Evolutionary conservation across 2,888 invertebrate species (phyloP).

Genomic region (Matsumyia berberina): DNA sequence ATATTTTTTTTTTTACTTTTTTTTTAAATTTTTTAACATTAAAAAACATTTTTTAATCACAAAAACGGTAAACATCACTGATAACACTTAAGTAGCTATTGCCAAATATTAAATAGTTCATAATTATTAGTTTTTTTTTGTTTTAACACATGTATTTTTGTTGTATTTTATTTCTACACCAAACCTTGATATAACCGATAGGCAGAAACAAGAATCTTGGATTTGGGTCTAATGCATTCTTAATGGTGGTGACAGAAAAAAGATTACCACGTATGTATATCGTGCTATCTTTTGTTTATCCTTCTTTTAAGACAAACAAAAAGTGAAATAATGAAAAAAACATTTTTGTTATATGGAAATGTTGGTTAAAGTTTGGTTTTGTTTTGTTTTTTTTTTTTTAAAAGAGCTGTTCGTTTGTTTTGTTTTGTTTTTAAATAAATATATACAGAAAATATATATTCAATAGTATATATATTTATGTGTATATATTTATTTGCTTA

Average conservation of each 20-base stretch:
- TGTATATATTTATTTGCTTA: conserved; percentile 62
- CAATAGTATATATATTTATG: conserved; percentile 54
- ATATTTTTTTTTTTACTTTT: conserved; percentile 41
- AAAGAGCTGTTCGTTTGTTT: conserved; percentile 29
- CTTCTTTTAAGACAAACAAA: conserved; percentile 1
- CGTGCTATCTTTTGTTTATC: too few species aligned
- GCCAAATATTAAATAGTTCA: conserved; percentile 73
- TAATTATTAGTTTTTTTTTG: conserved; percentile 56
- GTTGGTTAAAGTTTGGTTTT: conserved; percentile 34
- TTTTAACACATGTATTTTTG: conserved; percentile 55
- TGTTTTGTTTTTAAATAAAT: conserved; percentile 46
- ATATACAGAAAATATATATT: conserved; percentile 65
- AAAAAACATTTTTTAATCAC: conserved; percentile 70
- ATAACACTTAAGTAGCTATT: conserved; percentile 77
- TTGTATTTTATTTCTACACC: conserved; percentile 45
- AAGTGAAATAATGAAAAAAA: not conserved
- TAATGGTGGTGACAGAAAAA: conserved; percentile 15
- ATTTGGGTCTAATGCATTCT: conserved; percentile 1
- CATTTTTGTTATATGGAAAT: conserved; percentile 31
- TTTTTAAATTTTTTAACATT: conserved; percentile 62
- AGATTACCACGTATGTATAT: conserved; percentile 11
- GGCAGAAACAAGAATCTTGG: conserved; percentile 28
- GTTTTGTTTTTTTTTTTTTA: not conserved
- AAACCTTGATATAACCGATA: conserved; percentile 33
- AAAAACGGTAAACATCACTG: conserved; percentile 76